phyloP scores from a whole-genome alignment of 2,797 vertebrate species.

The Paratrypauchen microcephalus region DNA sequence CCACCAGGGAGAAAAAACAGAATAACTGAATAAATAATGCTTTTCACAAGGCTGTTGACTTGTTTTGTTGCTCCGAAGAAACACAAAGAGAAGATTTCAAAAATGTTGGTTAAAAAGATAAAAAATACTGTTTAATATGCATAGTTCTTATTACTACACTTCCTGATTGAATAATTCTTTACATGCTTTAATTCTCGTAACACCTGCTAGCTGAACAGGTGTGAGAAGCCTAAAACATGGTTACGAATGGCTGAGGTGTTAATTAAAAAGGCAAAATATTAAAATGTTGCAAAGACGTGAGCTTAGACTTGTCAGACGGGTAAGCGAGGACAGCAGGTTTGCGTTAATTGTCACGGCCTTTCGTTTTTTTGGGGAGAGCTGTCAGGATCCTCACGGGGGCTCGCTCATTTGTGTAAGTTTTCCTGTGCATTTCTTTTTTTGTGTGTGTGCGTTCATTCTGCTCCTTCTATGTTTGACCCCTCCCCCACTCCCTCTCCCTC shows the following conservation, averaged over 20 bases:
- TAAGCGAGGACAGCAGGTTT: conserved; percentile 61
- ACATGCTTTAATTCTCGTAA: conserved; percentile 39
- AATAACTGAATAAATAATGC: conserved; percentile 80
- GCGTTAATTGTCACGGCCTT: conserved; percentile 70
- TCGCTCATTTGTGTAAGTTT: conserved; percentile 71
- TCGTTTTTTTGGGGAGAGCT: conserved; percentile 55
- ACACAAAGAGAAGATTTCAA: conserved; percentile 27
- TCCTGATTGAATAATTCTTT: conserved; percentile 48
- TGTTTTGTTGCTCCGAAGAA: conserved; percentile 67
- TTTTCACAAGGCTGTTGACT: conserved; percentile 68
- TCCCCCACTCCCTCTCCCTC: not conserved
- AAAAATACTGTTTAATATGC: conserved; percentile 1
- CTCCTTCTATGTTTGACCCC: conserved; percentile 26
- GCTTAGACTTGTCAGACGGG: conserved; percentile 56
- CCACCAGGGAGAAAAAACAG: conserved; percentile 59
- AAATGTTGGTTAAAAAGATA: conserved; percentile 29
- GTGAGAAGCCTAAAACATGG: conserved; percentile 57
- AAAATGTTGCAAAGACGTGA: conserved; percentile 48
- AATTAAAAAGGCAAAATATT: conserved; percentile 73
- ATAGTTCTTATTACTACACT: conserved; percentile 19
- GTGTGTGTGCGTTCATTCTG: conserved; percentile 56
- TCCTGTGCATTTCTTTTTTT: conserved; percentile 32
- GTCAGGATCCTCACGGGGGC: conserved; percentile 60
- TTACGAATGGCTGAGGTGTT: conserved; percentile 71
- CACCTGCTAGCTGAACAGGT: conserved; percentile 72